Percentiles rank a stretch among this genome's conserved stretches.
Conservation (phyloP, 2,797 vertebrate species). For the Orestias chungarensis region DNA sequence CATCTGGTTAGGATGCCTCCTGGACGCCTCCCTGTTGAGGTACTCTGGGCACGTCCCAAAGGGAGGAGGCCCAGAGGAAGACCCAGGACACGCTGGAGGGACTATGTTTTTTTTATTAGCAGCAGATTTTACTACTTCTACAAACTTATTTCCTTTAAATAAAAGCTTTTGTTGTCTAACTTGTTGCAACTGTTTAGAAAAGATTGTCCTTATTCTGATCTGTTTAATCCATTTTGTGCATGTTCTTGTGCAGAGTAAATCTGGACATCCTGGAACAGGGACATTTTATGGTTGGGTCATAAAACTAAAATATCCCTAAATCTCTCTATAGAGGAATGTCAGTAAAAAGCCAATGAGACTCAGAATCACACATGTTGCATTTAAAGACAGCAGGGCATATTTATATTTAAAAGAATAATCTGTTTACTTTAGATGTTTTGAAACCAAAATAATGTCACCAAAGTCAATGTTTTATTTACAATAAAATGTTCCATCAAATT, state of each 20-base stretch:
- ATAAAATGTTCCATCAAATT: too few relatives aligned
- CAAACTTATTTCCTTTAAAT: not conserved
- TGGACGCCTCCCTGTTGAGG: too few relatives aligned
- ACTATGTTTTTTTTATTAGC: not conserved
- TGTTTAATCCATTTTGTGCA: not conserved
- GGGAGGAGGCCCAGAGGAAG: too few relatives aligned
- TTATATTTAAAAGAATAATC: not conserved
- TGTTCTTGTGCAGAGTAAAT: not conserved
- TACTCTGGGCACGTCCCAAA: too few relatives aligned
- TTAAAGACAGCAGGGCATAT: not conserved
- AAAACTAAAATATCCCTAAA: constrained; percentile 2
- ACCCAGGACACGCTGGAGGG: too few relatives aligned
- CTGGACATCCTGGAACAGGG: not conserved
- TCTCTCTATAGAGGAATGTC: not conserved
- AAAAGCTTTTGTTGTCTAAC: not conserved
- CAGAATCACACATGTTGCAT: not conserved
- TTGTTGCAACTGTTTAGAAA: too few relatives aligned
- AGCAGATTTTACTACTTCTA: not conserved
- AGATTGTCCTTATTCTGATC: not conserved
- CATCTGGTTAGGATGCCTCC: too few relatives aligned
- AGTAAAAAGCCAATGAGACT: not conserved
- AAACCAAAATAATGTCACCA: too few relatives aligned
- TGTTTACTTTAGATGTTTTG: too few relatives aligned
- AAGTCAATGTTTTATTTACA: too few relatives aligned
- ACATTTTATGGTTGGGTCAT: not conserved